Conservation (phyloP, 2,888 invertebrate species). For the Phania funesta region DNA sequence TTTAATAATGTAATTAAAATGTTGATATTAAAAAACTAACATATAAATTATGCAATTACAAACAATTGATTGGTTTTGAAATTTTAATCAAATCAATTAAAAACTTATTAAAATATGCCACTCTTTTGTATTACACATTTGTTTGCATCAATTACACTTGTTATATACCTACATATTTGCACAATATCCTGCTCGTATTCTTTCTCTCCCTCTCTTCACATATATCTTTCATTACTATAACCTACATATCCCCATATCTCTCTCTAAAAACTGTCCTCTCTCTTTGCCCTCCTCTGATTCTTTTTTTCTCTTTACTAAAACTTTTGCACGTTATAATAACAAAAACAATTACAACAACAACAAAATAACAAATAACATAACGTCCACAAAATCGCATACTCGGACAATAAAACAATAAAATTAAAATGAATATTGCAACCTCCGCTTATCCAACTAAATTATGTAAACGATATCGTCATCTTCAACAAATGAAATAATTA, state of each 20-base stretch:
- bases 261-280: conserved; percentile 24
- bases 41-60: neutral
- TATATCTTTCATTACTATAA: conserved; percentile 20
- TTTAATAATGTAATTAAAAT: conserved; percentile 60
- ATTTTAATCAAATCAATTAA: conserved; percentile 10
- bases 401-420: conserved; percentile 11
- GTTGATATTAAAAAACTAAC: conserved; percentile 39
- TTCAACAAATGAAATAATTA: conserved; percentile 58
- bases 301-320: conserved; percentile 26
- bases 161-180: conserved; percentile 27
- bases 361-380: neutral
- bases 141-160: conserved; percentile 47
- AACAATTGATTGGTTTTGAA: conserved; percentile 34
- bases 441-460: conserved; percentile 26
- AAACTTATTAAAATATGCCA: conserved; percentile 21
- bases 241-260: conserved; percentile 8
- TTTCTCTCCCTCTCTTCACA: conserved; percentile 1
- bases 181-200: conserved; percentile 39
- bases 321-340: conserved; percentile 47
- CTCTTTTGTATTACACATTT: conserved; percentile 28
- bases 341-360: conserved; percentile 36
- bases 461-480: neutral
- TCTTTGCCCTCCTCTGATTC: conserved; percentile 10
- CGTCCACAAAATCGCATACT: conserved; percentile 21
- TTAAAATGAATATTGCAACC: conserved; percentile 53